These are phyloP conservation scores for Stylophora pistillata DNA, from an alignment of 64 coral and sea anemone species.

Conservation along the genomic window DNA sequence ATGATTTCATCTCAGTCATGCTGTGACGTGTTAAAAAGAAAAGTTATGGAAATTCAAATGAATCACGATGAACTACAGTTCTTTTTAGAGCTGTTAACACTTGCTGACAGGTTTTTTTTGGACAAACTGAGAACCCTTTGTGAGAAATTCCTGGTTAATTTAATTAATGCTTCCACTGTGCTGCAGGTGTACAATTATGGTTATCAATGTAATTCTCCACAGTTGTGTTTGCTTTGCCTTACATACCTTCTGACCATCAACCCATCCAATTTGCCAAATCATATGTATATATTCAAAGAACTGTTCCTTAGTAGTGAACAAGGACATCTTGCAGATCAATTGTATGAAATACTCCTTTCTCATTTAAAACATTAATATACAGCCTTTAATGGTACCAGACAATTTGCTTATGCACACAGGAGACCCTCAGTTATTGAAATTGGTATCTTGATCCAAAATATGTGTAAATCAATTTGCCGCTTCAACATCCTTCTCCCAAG, in stretches of 20 bases:
- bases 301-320: slow-evolving; percentile 3
- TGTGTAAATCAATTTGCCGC: too few species aligned
- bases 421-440: too few species aligned
- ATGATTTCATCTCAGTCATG: not conserved
- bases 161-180: not conserved
- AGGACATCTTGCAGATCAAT: not conserved
- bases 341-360: not conserved
- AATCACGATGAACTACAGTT: not conserved
- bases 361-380: not conserved
- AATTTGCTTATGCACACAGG: too few species aligned
- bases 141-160: not conserved
- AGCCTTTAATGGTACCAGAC: too few species aligned
- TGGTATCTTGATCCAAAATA: too few species aligned
- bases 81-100: slow-evolving; percentile 40
- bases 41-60: not conserved
- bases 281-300: slow-evolving; percentile 38
- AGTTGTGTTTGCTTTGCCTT: slow-evolving; percentile 44
- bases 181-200: slow-evolving; percentile 10
- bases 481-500: too few species aligned
- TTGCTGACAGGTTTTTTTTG: slow-evolving; percentile 52
- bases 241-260: slow-evolving; percentile 47
- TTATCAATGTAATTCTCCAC: slow-evolving; percentile 27
- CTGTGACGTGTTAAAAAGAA: slow-evolving; percentile 9
- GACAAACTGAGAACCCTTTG: not conserved
- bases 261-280: slow-evolving; percentile 3